Evolutionary conservation across 2,888 invertebrate species (phyloP).

Genomic region (Hedychridium roseum): DNA sequence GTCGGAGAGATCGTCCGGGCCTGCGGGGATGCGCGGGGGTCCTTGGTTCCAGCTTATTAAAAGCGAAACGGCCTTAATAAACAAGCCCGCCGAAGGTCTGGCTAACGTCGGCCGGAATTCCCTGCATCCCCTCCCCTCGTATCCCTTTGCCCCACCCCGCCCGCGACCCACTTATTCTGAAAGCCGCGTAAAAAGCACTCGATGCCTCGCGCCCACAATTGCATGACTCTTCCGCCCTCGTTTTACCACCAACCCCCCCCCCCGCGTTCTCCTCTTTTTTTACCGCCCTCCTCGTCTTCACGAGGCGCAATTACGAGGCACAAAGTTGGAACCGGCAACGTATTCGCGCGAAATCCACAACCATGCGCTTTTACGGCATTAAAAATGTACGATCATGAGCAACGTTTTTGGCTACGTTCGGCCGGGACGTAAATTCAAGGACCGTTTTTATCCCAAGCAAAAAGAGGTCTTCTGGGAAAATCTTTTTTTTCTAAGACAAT

Average conservation of each 20-base stretch:
- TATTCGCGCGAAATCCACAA: no score
- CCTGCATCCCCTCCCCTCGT: not conserved
- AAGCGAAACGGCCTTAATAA: conserved; percentile 56
- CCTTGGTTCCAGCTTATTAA: conserved; percentile 54
- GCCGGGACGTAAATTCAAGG: no score
- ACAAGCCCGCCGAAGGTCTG: conserved; percentile 33
- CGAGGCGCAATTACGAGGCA: conserved; percentile 11
- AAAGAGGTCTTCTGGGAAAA: no score
- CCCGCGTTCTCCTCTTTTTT: conserved; percentile 14
- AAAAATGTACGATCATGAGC: no score
- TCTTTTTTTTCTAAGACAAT: no score
- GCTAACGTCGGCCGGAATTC: not conserved
- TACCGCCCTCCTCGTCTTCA: conserved; percentile 9
- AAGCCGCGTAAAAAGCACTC: no score
- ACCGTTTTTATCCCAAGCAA: no score
- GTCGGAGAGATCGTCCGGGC: conserved; percentile 19
- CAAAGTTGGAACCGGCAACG: conserved; percentile 2
- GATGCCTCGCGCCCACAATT: no score
- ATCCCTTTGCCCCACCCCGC: not conserved
- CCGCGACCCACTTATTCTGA: no score
- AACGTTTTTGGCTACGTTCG: no score
- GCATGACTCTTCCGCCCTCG: no score
- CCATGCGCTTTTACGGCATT: no score
- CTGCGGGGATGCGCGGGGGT: conserved; percentile 17
- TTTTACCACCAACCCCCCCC: not conserved